Percentiles rank a stretch among this genome's conserved stretches.
These are phyloP conservation scores for Tachuris rubrigastra DNA, from an alignment of 2,113 vertebrate species.

Conservation along the genomic window DNA sequence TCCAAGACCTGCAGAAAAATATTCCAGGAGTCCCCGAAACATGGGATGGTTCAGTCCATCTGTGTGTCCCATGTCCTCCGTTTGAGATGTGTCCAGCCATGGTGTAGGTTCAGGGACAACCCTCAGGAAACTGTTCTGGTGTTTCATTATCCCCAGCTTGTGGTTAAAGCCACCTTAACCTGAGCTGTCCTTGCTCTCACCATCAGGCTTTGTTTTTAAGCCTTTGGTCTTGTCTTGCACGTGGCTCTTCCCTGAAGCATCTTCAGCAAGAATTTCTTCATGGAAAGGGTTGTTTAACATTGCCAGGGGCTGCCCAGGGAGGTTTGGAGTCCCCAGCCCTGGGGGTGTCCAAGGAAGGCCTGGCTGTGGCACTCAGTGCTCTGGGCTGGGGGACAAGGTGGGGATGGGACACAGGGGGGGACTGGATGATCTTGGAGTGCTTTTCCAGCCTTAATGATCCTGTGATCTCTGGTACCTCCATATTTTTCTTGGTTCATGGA, in stretches of 20 bases:
- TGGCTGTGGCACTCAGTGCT: not conserved
- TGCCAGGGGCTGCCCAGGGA: not conserved
- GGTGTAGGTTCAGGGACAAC: not conserved
- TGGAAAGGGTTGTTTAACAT: not conserved
- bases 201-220: not conserved
- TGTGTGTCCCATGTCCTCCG: not conserved
- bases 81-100: not conserved
- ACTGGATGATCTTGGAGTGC: fast-evolving
- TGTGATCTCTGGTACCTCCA: not conserved
- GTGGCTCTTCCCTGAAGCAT: not conserved
- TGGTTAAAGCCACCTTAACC: not conserved
- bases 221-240: not conserved
- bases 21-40: not conserved
- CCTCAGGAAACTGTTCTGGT: not conserved
- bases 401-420: fast-evolving
- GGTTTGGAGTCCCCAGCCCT: not conserved
- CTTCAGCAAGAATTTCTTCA: not conserved
- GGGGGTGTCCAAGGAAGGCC: fast-evolving
- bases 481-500: not conserved
- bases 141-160: not conserved
- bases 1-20: not conserved
- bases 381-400: not conserved
- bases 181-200: not conserved
- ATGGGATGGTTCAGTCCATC: not conserved
- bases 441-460: not conserved